Conservation (phyloP, 2,797 vertebrate genomes). For the Malacoraja senta region DNA sequence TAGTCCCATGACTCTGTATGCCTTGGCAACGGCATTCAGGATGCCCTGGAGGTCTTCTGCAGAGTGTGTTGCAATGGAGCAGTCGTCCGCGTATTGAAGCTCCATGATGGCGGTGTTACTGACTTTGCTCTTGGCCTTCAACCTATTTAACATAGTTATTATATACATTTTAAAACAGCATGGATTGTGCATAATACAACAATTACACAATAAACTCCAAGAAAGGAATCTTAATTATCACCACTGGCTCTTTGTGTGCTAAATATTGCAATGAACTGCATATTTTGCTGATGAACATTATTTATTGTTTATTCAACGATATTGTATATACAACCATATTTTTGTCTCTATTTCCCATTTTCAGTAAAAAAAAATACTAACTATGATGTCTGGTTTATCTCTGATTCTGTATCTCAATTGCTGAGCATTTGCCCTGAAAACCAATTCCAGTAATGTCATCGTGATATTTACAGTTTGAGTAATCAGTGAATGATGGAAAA, state of each 20-base stretch:
- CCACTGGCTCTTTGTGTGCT: background rate
- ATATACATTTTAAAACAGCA: background rate
- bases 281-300: background rate
- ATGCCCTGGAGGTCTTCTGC: no score
- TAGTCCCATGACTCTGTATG: no score
- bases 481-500: background rate
- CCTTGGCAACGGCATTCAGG: no score
- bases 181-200: background rate
- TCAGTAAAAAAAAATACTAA: background rate
- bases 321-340: background rate
- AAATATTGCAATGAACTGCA: background rate
- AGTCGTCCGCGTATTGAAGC: no score
- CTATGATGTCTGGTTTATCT: background rate
- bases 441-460: background rate
- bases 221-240: background rate
- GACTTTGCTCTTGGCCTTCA: no score
- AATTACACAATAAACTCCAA: background rate
- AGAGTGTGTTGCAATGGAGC: no score
- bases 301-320: background rate
- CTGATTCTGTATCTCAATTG: background rate
- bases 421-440: background rate
- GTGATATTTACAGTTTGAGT: constrained; percentile 5
- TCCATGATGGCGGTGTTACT: no score
- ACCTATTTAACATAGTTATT: background rate
- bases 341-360: background rate